Evolutionary conservation across 2,797 vertebrate species (phyloP), one percentile per base, ranked within the genome.

Genomic region (Podarcis lilfordi): DNA sequence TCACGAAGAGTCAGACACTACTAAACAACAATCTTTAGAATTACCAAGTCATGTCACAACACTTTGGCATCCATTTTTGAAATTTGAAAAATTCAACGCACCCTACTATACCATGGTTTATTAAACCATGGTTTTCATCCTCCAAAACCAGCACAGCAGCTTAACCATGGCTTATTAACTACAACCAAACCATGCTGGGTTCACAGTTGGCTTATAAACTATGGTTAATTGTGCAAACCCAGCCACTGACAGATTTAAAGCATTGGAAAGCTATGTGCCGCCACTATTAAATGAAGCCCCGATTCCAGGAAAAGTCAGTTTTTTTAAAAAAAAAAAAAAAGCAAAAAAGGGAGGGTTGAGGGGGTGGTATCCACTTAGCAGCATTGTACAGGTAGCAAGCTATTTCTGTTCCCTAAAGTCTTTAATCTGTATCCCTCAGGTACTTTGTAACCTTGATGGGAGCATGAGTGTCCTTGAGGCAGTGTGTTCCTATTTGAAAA

Each of bases 341-440:
- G 68, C 25, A 75, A 84, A 75, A 5, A 25, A 61, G 25, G 25
- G 6, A 15, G 4, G 19, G 19, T 29, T 43, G 29, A 32, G n/a
- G 27, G 50, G 27, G 32, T 3, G n/a, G 15, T 15, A 17, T 29
- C 64, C 75, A 85, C 59, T 81, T 80, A 80, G 71, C 71, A 81
- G 55, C 77, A 50, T 37, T 81, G 55, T 74, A 66, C 71, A 80
- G 72, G 40, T 69, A 85, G 69, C 37, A 75, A 76, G 59, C 82
- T 81, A 89, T 85, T 85, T 89, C 55, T 68, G 68, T 89, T 89
- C 72, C 71, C 80, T 88, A 72, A 82, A 82, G 80, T 82, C 74
- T 88, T 77, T 83, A 77, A 83, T 78, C 77, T 80, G 55, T 72
- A 85, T 75, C 71, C 55, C 55, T 37, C 32, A 80, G 78, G 71